Evolutionary conservation across 2,888 invertebrate genomes (phyloP).

Genomic region (Drosophila suboccidentalis): DNA sequence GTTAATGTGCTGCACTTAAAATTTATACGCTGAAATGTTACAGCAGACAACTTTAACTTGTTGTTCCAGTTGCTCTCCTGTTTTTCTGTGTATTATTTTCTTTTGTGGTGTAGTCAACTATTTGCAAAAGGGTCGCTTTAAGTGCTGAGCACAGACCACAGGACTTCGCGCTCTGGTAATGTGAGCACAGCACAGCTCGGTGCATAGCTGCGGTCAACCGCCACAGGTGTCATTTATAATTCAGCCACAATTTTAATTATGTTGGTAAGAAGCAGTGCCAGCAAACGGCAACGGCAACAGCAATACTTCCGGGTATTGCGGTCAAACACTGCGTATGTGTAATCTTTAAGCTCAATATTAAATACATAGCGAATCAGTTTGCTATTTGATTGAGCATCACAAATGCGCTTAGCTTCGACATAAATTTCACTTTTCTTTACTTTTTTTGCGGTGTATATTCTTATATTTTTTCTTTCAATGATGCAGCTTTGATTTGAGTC

Average conservation of each 20-base stretch:
- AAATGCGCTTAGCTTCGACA: constrained; percentile 37
- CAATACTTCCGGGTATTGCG: constrained; percentile 20
- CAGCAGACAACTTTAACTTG: constrained; percentile 73
- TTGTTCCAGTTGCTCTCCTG: constrained; percentile 10
- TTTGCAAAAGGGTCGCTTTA: constrained; percentile 47
- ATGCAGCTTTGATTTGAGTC: constrained; percentile 11
- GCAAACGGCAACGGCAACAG: constrained; percentile 9
- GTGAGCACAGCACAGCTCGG: constrained; percentile 40
- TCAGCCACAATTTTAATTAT: constrained; percentile 76
- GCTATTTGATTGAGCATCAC: constrained; percentile 30
- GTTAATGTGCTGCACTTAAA: constrained; percentile 79
- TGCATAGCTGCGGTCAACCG: constrained; percentile 68
- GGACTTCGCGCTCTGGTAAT: constrained; percentile 59
- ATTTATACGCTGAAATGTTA: constrained; percentile 67
- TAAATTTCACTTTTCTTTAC: not conserved
- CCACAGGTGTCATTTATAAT: constrained; percentile 79
- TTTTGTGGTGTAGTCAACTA: constrained; percentile 24
- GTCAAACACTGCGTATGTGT: constrained; percentile 53
- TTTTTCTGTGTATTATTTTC: constrained; percentile 18
- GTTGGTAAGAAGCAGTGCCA: constrained; percentile 58
- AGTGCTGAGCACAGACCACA: constrained; percentile 63
- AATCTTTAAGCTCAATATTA: constrained; percentile 42
- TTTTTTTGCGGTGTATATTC: not conserved
- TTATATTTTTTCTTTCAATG: not conserved
- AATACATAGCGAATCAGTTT: constrained; percentile 18